These are phyloP conservation scores for Actinemys pallida DNA, from an alignment of 2,113 vertebrate species.

Conservation along the genomic window DNA sequence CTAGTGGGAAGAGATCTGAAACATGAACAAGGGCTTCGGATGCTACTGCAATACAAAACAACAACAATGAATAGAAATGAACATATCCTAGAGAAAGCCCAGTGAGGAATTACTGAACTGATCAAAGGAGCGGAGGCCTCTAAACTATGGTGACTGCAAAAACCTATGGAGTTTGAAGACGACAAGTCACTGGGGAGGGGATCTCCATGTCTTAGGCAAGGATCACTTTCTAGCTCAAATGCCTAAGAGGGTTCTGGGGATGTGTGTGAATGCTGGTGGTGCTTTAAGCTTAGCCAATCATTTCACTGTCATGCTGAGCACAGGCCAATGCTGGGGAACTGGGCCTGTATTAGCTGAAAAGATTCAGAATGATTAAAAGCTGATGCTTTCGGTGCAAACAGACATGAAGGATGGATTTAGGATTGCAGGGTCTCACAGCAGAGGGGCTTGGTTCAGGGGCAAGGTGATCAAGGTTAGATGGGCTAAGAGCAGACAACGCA, in stretches of 20 bases:
- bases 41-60: not conserved
- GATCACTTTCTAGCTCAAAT: not conserved
- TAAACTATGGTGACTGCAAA: not conserved
- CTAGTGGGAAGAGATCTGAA: not conserved
- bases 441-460: not conserved
- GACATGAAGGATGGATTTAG: not conserved
- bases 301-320: not conserved
- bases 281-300: not conserved
- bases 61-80: not conserved
- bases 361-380: not conserved
- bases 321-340: not conserved
- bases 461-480: not conserved
- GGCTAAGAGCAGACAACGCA: not conserved
- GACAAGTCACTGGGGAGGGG: not conserved
- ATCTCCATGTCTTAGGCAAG: not conserved
- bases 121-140: not conserved
- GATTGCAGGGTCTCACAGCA: not conserved
- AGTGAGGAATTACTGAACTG: not conserved
- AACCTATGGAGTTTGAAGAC: not conserved
- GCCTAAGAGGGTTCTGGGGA: not conserved
- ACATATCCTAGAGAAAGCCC: not conserved
- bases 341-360: fast-evolving
- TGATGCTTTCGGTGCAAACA: not conserved
- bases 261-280: fast-evolving
- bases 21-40: not conserved